These are phyloP conservation scores for Helicoverpa armigera DNA, from an alignment of 1,140 invertebrate species.

Conservation along the genomic window DNA sequence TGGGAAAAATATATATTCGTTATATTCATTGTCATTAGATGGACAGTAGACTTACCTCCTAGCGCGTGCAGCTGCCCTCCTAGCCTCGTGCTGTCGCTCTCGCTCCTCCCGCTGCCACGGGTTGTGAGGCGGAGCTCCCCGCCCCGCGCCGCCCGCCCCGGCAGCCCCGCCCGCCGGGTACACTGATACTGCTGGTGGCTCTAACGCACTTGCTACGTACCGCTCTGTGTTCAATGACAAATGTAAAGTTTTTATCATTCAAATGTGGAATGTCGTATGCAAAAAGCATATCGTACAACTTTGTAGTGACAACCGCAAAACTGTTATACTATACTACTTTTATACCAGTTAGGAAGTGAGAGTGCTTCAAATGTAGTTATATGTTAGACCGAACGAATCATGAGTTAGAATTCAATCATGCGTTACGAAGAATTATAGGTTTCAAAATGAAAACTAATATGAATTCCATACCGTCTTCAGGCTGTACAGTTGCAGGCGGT, in stretches of 20 bases:
- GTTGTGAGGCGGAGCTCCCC: constrained; percentile 25
- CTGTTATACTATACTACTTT: too few species aligned
- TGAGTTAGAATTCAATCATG: too few species aligned
- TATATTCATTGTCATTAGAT: too few species aligned
- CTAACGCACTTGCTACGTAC: constrained; percentile 90
- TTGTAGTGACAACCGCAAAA: too few species aligned
- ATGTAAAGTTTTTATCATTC: too few species aligned
- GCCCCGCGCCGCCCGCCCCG: constrained; percentile 71
- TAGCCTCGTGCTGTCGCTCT: constrained; percentile 92
- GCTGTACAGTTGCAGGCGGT: constrained; percentile 57
- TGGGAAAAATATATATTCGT: too few species aligned
- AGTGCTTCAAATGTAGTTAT: too few species aligned
- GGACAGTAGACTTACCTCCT: too few species aligned
- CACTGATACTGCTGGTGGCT: constrained; percentile 92
- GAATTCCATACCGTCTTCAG: constrained; percentile 76
- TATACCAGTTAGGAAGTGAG: too few species aligned
- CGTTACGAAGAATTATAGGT: too few species aligned
- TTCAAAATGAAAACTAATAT: too few species aligned
- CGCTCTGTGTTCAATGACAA: constrained; percentile 60
- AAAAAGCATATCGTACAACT: background rate
- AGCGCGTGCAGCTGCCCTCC: constrained; percentile 89
- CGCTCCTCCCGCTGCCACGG: constrained; percentile 89
- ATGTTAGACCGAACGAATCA: too few species aligned
- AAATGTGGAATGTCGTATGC: background rate
- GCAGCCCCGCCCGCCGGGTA: constrained; percentile 85